A percentile compares a stretch with the other conserved stretches of the same genome.
Conservation (phyloP, 2,888 invertebrate species). For the Scaptomyza flava region DNA sequence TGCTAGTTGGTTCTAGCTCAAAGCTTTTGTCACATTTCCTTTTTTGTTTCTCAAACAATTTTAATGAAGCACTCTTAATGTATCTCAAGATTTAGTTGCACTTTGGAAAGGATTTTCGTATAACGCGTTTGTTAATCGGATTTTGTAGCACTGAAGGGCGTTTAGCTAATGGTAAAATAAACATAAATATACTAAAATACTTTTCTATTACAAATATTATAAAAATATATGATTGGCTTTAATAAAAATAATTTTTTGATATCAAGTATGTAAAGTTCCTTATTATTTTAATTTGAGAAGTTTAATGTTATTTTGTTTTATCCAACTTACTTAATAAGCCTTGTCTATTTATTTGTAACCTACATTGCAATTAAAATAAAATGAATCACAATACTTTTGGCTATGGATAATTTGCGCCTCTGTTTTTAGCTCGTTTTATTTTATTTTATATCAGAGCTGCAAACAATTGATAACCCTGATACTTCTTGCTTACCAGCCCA, state of each 20-base stretch:
- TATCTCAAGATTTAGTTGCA: conserved; percentile 26
- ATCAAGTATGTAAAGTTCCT: not conserved
- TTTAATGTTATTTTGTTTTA: not conserved
- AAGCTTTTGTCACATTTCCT: conserved; percentile 20
- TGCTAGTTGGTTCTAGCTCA: conserved; percentile 13
- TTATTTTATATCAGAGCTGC: conserved; percentile 5
- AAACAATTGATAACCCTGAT: conserved; percentile 26
- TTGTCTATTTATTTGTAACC: not conserved
- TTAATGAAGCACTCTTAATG: conserved; percentile 37
- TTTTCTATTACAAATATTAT: not conserved
- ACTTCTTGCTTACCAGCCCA: not conserved
- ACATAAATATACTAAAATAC: not conserved
- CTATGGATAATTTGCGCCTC: conserved; percentile 9
- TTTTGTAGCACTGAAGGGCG: not conserved
- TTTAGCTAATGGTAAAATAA: not conserved
- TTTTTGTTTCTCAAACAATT: conserved; percentile 10
- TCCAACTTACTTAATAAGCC: not conserved
- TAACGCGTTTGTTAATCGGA: not conserved
- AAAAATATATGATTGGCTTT: too few species aligned
- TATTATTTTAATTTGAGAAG: not conserved
- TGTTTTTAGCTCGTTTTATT: conserved; percentile 19
- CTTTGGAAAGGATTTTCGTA: conserved; percentile 9
- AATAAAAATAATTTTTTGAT: too few species aligned
- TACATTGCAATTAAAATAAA: not conserved
- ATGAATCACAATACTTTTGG: too few species aligned